A percentile compares a stretch with the other conserved stretches of the same genome.
phyloP scores from a whole-genome alignment of 2,797 vertebrate genomes.

The Knipowitschia caucasica region DNA sequence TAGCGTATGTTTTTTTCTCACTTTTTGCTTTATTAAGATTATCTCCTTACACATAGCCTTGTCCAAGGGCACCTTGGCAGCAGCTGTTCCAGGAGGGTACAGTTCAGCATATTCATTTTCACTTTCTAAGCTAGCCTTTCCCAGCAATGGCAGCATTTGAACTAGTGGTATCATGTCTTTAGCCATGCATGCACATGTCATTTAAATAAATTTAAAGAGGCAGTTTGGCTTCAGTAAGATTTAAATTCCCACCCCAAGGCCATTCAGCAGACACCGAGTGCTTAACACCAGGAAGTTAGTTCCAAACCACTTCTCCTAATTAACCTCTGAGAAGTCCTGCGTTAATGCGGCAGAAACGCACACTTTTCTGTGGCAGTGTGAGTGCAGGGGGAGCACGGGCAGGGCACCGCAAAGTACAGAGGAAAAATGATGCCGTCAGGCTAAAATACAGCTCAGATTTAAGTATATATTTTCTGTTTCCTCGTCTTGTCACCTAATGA shows the following conservation, averaged over 20 bases:
- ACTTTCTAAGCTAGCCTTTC: slow-evolving; percentile 29
- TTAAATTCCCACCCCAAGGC: slow-evolving; percentile 63
- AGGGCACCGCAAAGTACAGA: slow-evolving; percentile 1
- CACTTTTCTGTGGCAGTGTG: slow-evolving; percentile 38
- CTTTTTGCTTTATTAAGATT: slow-evolving; percentile 31
- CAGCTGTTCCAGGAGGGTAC: slow-evolving; percentile 26
- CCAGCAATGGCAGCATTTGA: slow-evolving; percentile 28
- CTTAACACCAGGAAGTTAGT: slow-evolving; percentile 64
- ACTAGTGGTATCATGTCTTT: slow-evolving; percentile 31
- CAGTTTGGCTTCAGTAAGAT: slow-evolving; percentile 62
- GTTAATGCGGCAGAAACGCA: slow-evolving; percentile 56
- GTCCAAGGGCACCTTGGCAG: slow-evolving; percentile 58
- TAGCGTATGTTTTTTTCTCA: slow-evolving; percentile 12
- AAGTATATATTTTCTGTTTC: slow-evolving; percentile 25
- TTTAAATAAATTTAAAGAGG: slow-evolving; percentile 46
- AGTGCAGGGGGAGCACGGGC: slow-evolving; percentile 14
- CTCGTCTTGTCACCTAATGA: slow-evolving; percentile 4
- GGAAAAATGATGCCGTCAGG: slow-evolving; percentile 18
- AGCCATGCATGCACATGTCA: slow-evolving; percentile 34
- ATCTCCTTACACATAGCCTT: slow-evolving; percentile 42
- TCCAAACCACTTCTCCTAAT: slow-evolving; percentile 67
- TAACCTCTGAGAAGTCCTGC: slow-evolving; percentile 62
- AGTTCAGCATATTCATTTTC: slow-evolving; percentile 18
- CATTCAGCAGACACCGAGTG: slow-evolving; percentile 53
- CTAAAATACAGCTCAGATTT: slow-evolving; percentile 24